Evolutionary conservation across 2,797 vertebrate genomes (phyloP), one percentile per base, ranked within the genome.

Genomic region (Loriculus beryllinus): DNA sequence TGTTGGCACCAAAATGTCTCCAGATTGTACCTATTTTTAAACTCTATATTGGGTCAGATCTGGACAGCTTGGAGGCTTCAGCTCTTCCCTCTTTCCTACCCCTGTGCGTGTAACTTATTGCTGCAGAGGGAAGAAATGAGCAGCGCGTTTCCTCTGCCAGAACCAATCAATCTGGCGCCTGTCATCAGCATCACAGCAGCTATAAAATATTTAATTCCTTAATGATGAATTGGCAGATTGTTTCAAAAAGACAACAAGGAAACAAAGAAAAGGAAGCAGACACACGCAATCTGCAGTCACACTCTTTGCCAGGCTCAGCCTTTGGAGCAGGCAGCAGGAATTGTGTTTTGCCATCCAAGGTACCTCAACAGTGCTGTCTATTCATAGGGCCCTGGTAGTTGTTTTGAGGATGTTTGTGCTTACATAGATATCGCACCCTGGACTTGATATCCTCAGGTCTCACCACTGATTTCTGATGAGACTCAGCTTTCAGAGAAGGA

Each of bases 11-110:
- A 51, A 94, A 93, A 91, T 26, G 28, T 91, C 95, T 97, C 97
- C 98, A 98, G 97, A 97, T 97, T 98, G 97, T 79, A 76, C 96
- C 97, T 98, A 98, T 97, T 97, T 98, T 98, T 97, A 97, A 97
- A 96, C 64, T 48, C 82, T 96, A 97, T 95, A 92, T 92, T 96
- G 93, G 97, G 97, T 97, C 97, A 97, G 95, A 95, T 82, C 85
- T 96, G 97, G 97, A 97, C 97, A 97, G 97, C 96, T 97, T 98
- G 97, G 90, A 63, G 81, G 94, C 96, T 93, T 96, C 92, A 95
- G 94, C 94, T 97, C 63, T 95, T 93, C 72, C 79, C 74, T 96
- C 49, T 91, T 90, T 88, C 64, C 85, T 90, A 95, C 97, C 96
- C 95, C 96, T 93, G 95, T 94, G 90, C 90, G 79, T 69, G 89